A percentile compares a stretch with the other conserved stretches of the same genome.
phyloP scores from a whole-genome alignment of 1,140 invertebrate species.

The Trichonephila inaurata region DNA sequence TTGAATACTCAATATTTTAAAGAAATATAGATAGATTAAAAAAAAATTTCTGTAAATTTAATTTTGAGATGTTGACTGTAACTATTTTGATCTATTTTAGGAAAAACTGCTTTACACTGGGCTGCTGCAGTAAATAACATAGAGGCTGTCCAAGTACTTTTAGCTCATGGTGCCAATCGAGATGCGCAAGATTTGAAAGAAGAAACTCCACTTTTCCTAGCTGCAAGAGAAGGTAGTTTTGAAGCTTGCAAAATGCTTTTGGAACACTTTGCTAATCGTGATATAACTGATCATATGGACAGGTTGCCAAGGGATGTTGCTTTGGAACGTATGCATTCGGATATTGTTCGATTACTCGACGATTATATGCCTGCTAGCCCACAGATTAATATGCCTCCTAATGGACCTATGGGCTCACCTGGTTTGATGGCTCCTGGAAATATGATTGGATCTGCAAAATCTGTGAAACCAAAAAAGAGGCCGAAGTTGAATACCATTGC shows the following conservation, averaged over 20 bases:
- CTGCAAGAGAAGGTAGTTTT: conserved; percentile 95
- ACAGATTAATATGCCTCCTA: conserved; percentile 84
- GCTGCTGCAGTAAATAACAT: conserved; percentile 97
- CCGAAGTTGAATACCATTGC: conserved; percentile 81
- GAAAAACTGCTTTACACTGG: conserved; percentile 97
- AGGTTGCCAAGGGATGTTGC: conserved; percentile 95
- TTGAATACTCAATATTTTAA: neutral
- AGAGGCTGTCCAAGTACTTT: conserved; percentile 94
- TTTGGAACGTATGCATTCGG: conserved; percentile 93
- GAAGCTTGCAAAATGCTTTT: conserved; percentile 94
- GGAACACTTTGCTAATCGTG: conserved; percentile 95
- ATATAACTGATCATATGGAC: conserved; percentile 99
- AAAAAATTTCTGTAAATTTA: neutral
- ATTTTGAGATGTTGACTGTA: neutral
- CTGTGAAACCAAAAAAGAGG: conserved; percentile 88
- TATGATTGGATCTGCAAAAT: conserved; percentile 82
- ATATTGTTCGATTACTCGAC: conserved; percentile 95
- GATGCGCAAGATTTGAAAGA: conserved; percentile 98
- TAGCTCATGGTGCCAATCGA: conserved; percentile 95
- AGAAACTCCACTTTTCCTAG: conserved; percentile 96
- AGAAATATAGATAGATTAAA: neutral
- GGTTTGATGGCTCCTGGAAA: conserved; percentile 89
- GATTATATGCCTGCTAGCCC: conserved; percentile 91
- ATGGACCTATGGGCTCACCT: conserved; percentile 85
- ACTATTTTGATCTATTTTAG: conserved; percentile 42